Conservation (phyloP, 2,888 invertebrate genomes). For the Sceliomorpha sp. region DNA sequence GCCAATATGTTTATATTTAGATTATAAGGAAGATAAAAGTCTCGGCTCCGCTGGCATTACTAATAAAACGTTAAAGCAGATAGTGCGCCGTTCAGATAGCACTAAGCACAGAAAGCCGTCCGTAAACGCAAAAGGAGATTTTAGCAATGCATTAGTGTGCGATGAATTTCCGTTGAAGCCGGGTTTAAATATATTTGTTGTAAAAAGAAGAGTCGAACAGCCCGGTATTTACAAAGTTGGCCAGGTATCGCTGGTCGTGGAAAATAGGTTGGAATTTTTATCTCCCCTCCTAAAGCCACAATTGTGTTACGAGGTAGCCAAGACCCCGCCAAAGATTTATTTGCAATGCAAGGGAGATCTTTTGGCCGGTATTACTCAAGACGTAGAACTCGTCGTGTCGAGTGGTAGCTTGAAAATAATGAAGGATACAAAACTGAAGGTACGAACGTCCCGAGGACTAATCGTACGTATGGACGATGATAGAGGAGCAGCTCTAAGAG, state of each 20-base stretch:
- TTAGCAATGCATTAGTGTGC: slow-evolving; percentile 83
- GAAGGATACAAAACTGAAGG: slow-evolving; percentile 83
- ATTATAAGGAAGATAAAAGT: slow-evolving; percentile 91
- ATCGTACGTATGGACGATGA: slow-evolving; percentile 81
- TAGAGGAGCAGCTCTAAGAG: slow-evolving; percentile 73
- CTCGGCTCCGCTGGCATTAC: slow-evolving; percentile 87
- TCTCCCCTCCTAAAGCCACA: slow-evolving; percentile 84
- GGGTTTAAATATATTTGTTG: slow-evolving; percentile 84
- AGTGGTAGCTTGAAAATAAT: slow-evolving; percentile 89
- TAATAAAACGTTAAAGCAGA: slow-evolving; percentile 84
- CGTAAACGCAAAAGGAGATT: slow-evolving; percentile 85
- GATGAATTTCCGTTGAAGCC: slow-evolving; percentile 83
- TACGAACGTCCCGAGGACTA: slow-evolving; percentile 87
- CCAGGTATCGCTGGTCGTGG: slow-evolving; percentile 85
- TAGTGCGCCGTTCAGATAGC: slow-evolving; percentile 87
- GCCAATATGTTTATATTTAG: slow-evolving; percentile 86
- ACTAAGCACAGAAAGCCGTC: slow-evolving; percentile 86
- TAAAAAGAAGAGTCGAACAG: slow-evolving; percentile 84
- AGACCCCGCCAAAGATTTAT: slow-evolving; percentile 82
- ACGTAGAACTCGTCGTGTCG: slow-evolving; percentile 87
- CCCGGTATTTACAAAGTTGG: slow-evolving; percentile 87
- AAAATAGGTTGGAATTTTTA: slow-evolving; percentile 87
- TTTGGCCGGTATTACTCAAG: slow-evolving; percentile 90
- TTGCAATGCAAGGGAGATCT: slow-evolving; percentile 85
- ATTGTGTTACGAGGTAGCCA: slow-evolving; percentile 83